Evolutionary conservation across 2,113 vertebrate genomes (phyloP), one percentile per base, ranked within the genome.

Genomic region (Columba livia): DNA sequence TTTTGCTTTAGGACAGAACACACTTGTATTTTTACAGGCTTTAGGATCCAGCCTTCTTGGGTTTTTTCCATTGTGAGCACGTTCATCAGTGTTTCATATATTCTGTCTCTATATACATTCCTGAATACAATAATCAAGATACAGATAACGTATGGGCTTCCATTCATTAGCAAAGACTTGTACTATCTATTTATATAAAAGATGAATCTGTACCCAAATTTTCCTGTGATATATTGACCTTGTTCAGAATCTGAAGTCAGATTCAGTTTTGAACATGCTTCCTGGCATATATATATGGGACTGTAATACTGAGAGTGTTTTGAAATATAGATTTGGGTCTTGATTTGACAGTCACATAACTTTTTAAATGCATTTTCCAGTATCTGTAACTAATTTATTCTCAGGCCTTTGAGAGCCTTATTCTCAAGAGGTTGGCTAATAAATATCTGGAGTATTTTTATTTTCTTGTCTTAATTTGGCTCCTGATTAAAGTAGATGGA

Each of bases 401-500:
- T 90, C 61, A 86, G 47, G 40, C 50, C 25, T 65, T 84, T 72
- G 50, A 47, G 44, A 47, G 44, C 44, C 44, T 47, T 47, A 47
- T 47, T 47, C 44, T 47, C 44, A 71, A 69, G 72, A 56, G 23
- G 5, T 67, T 83, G 57, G 19, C 51, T 93, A 71, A 78, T 74
- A 90, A 95, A 70, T 91, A 84, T n/a, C 77, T 0, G 0, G 13
- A 72, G 9, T 57, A 18, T 60, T 84, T 89, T 80, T 74, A 74
- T 83, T 91, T 93, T 64, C 48, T 82, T 85, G 23, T 83, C 34
- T 92, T 78, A 83, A 90, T 90, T 90, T 88, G 85, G 61, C 44
- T 88, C 4, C 15, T 69, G 51, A 53, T 92, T 94, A 95, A 88
- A 89, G 73, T 89, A 92, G 89, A 81, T 74, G 29, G 50, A 75